Evolutionary conservation across 2,888 invertebrate genomes (phyloP), one percentile per base, ranked within the genome.

Genomic region (Pelosia muscerda): DNA sequence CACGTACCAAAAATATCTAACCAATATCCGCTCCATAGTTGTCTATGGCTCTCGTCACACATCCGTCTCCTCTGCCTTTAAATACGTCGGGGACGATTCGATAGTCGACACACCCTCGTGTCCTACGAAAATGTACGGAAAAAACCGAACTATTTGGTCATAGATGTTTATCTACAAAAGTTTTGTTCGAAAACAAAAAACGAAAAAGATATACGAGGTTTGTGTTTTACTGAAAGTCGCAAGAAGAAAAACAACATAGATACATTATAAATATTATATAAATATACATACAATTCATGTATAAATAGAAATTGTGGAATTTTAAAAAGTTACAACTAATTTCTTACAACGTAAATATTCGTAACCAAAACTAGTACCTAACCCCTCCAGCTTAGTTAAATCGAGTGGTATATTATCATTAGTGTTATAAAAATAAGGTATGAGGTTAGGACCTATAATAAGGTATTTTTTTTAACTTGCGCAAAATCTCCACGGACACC

Each of bases 31-130:
- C 87, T 90, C 88, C 31, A 86, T 8, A 2, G n/a, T 26, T 26
- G 71, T 55, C 73, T 58, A 5, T 9, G 82, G 74, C 81, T 80
- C 81, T 77, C 82, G 79, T 80, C 83, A 83, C 85, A 88, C 86
- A 90, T 90, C 84, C 86, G 86, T 91, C 87, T 88, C 86, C 86
- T 86, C 84, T 86, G 89, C 88, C 90, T 91, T 92, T 91, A 92
- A 92, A 92, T 90, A 91, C 89, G 88, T 85, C 84, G 85, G 87
- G 89, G 85, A 86, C 81, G 87, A 89, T 88, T 88, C 85, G 86
- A 90, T 89, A 88, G 83, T 81, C 74, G 72, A 70, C 74, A 31
- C 71, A 68, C 62, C 73, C 75, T 79, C 78, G 75, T 79, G 75
- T 75, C 70, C 67, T 67, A 63, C 63, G 71, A 75, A 26, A 55